Evolutionary conservation across 2,888 invertebrate genomes (phyloP).

Genomic region (Archaeoteleia sp.): DNA sequence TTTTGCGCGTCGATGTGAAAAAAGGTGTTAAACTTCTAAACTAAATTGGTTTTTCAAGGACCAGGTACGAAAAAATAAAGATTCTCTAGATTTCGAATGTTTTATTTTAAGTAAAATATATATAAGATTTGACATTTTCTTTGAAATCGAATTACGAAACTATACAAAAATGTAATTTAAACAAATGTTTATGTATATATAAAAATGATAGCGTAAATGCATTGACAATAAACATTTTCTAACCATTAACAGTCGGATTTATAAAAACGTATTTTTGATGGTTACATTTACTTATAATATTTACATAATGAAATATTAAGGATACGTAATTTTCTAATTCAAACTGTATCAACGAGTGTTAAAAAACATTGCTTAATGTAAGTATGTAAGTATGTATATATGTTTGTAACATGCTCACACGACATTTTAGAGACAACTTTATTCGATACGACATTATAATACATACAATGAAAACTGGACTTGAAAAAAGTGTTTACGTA

Average conservation of each 20-base stretch:
- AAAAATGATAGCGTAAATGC: conserved; percentile 50
- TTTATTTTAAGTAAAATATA: conserved; percentile 51
- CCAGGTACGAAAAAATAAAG: conserved; percentile 20
- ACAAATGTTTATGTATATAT: conserved; percentile 50
- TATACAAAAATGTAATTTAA: conserved; percentile 53
- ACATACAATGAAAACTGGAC: conserved; percentile 24
- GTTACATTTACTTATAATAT: conserved; percentile 47
- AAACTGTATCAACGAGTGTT: no score
- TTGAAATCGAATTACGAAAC: conserved; percentile 49
- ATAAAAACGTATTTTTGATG: conserved; percentile 48
- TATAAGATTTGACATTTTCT: conserved; percentile 50
- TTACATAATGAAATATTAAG: conserved; percentile 44
- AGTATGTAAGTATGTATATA: no score
- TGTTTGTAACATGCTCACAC: no score
- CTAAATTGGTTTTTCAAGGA: no score
- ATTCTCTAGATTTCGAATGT: conserved; percentile 37
- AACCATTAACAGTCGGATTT: conserved; percentile 44
- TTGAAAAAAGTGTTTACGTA: conserved; percentile 23
- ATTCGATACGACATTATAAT: conserved; percentile 1
- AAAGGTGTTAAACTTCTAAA: no score
- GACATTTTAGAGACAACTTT: no score
- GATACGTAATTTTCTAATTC: no score
- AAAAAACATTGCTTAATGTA: no score
- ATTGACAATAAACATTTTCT: conserved; percentile 48
- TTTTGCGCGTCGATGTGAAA: no score